Evolutionary conservation across 92 coral and sea anemone species (phyloP).

Genomic region (Parazoanthus darwini): DNA sequence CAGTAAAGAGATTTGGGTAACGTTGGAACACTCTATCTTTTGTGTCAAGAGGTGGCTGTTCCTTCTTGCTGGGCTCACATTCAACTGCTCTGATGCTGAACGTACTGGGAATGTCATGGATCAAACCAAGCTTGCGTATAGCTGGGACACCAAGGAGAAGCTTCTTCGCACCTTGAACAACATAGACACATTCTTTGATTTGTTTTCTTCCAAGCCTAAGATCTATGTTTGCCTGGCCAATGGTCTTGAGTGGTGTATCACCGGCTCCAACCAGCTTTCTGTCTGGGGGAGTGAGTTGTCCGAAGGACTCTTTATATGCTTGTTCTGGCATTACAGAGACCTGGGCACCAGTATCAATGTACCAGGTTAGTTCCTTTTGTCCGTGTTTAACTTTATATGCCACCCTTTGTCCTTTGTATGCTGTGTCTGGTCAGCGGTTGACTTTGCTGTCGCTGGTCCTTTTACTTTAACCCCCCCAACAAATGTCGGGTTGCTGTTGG

Average conservation of each 20-base stretch:
- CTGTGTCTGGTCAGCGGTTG: slow-evolving; percentile 39
- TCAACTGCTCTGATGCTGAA: slow-evolving; percentile 30
- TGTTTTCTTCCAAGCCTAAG: slow-evolving; percentile 24
- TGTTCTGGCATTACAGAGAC: slow-evolving; percentile 55
- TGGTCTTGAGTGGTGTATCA: slow-evolving; percentile 37
- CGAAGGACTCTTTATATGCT: slow-evolving; percentile 28
- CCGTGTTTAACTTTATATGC: slow-evolving; percentile 47
- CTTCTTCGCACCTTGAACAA: slow-evolving; percentile 50
- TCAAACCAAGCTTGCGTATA: slow-evolving; percentile 30
- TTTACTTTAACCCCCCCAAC: slow-evolving; percentile 11
- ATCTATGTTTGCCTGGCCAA: slow-evolving; percentile 34
- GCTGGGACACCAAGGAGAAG: slow-evolving; percentile 44
- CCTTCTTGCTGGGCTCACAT: background rate
- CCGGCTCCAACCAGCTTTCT: slow-evolving; percentile 55
- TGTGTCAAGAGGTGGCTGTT: background rate
- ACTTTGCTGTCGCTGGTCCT: slow-evolving; percentile 17
- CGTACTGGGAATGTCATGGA: slow-evolving; percentile 32
- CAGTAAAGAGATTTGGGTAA: slow-evolving; percentile 57
- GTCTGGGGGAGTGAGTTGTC: slow-evolving; percentile 43
- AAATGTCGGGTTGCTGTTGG: slow-evolving; percentile 38
- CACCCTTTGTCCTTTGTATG: slow-evolving; percentile 18
- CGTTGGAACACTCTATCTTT: slow-evolving; percentile 45
- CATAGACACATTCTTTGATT: slow-evolving; percentile 44
- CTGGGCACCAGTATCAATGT: slow-evolving; percentile 54
- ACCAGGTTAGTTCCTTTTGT: slow-evolving; percentile 49